Evolutionary conservation across 2,888 invertebrate species (phyloP), one percentile per base, ranked within the genome.

Genomic region (Ectobius pallidus): DNA sequence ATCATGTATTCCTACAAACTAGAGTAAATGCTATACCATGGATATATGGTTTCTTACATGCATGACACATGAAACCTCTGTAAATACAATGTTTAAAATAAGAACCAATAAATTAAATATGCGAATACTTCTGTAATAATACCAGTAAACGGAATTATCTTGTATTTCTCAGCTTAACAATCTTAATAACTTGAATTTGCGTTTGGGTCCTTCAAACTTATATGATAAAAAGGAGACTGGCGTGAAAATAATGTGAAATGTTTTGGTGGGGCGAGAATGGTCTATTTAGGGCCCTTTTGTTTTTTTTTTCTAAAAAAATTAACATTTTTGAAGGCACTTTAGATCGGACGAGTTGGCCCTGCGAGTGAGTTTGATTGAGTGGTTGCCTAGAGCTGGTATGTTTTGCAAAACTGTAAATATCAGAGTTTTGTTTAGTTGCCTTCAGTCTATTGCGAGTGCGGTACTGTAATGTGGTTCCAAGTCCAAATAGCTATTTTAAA

Each of bases 331-430:
- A 94, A 94, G 94, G 94, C 94, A 94, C 94, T 93, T 94, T 90
- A 91, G 91, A 91, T 91, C 93, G 93, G 94, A 94, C 94, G 93
- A 92, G 90, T 89, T 91, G 93, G 93, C 93, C 93, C 93, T 92
- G 90, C 91, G 91, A 87, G 85, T 87, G 70, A 77, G 77, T 78
- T 78, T 79, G 75, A 77, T 76, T 78, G 79, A 77, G 76, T 78
- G 78, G 77, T 78, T 76, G 75, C 76, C 75, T 75, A 75, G 73
- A 76, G 63, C 62, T 70, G 67, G 62, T 67, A 67, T 46, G 72
- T 74, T 75, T 74, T 77, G 62, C 46, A 39, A 42, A 27, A 44
- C 62, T 70, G 70, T 73, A 25, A 65, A 65, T 52, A 71, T 73
- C 71, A 72, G 73, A 70, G 70, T 82, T 83, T 83, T 77, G 81